phyloP scores from a whole-genome alignment of 2,888 invertebrate species.

The Tipula lateralis region DNA sequence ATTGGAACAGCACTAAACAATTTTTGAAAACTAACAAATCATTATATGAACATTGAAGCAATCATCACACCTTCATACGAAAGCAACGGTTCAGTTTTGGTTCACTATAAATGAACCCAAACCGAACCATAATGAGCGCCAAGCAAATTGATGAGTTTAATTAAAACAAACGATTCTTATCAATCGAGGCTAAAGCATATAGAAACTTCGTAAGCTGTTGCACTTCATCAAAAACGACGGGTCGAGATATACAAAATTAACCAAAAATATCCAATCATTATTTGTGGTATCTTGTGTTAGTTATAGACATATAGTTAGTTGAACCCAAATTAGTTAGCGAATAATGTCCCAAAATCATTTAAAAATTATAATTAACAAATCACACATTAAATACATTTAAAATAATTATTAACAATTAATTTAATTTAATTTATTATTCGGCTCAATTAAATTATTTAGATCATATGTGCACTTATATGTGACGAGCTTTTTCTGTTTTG shows the following conservation, averaged over 20 bases:
- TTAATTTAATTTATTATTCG: neutral
- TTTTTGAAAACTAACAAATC: too few species aligned
- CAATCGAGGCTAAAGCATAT: neutral
- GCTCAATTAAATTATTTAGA: neutral
- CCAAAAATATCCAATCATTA: neutral
- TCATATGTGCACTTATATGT: neutral
- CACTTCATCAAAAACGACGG: neutral
- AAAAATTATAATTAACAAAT: neutral
- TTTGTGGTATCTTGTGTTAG: neutral
- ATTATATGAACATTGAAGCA: too few species aligned
- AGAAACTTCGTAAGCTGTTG: neutral
- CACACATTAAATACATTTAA: neutral
- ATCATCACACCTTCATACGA: too few species aligned
- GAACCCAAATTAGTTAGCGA: neutral
- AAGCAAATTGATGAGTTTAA: too few species aligned
- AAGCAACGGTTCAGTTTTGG: too few species aligned
- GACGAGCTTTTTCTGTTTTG: neutral
- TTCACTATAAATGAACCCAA: neutral
- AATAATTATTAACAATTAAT: neutral
- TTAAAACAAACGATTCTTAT: neutral
- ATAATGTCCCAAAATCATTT: neutral
- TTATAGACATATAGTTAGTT: neutral
- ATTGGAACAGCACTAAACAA: neutral
- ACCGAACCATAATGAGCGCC: too few species aligned
- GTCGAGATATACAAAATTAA: neutral